Evolutionary conservation across 2,888 invertebrate species (phyloP).

Genomic region (Thalpophila matura): DNA sequence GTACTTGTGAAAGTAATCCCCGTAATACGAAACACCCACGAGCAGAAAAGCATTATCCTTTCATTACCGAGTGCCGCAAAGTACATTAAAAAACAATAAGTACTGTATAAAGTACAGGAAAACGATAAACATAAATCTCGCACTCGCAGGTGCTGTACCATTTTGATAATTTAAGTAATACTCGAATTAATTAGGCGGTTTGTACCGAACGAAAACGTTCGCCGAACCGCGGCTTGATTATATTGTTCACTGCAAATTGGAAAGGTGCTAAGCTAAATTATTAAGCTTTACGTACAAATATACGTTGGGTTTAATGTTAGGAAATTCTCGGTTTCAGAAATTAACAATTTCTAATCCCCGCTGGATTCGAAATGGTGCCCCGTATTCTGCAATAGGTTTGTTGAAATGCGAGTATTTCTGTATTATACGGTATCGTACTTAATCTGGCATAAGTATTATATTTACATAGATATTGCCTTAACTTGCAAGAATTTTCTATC

Average conservation of each 20-base stretch:
- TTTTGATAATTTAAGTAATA: constrained; percentile 31
- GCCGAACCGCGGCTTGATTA: constrained; percentile 23
- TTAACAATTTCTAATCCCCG: no score
- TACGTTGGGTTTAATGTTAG: background rate
- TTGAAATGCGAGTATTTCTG: background rate
- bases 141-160: constrained; percentile 13
- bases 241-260: constrained; percentile 36
- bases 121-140: constrained; percentile 18
- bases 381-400: background rate
- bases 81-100: background rate
- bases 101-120: constrained; percentile 1
- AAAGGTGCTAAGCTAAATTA: constrained; percentile 38
- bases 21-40: no score
- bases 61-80: no score
- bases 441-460: no score
- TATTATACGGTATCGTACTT: background rate
- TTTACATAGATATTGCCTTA: no score
- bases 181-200: constrained; percentile 40
- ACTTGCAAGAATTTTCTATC: no score
- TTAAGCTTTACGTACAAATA: constrained; percentile 24
- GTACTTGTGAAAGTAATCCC: no score
- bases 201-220: constrained; percentile 28
- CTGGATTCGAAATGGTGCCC: background rate
- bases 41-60: no score
- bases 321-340: constrained; percentile 1